Base-by-base conservation (phyloP, 1,140 invertebrate species). In the Drosophila orena region DNA sequence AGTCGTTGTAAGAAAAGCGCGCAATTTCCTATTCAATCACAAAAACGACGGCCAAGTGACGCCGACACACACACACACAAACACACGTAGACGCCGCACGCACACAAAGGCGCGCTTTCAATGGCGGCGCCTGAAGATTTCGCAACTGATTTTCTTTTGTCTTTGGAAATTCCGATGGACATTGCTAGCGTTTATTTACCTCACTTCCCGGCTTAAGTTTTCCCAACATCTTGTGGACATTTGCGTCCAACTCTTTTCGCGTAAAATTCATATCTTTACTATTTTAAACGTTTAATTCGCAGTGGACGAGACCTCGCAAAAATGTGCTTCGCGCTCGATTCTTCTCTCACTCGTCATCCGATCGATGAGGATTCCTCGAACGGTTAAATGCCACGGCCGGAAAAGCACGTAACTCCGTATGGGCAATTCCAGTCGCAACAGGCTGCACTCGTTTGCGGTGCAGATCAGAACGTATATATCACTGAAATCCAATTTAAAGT, bases 231-330 rank as follows among this genome's bases (percentile, higher is more conserved):
- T 77, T 83, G 56, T 79, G 75, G 35, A 88, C 83, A 12, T 89
- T 84, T 24, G 83, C 75, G 60, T 88, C 83, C 52, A 88, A 52
- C 24, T 79, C 49, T 47, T 88, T 89, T 7, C 83, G 76, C 12
- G 62, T 83, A 22, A n/a, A 5, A 30, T 79, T 71, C 83, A 88
- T 24, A 52, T 15, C 53, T 46, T 3, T 30, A 11, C 17, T 35
- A 10, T 47, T 50, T 37, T n/a, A 35, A 46, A 46, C 40, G 57
- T 35, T 59, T 38, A 22, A 49, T 27, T 35, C 11, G 30, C 22
- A 15, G 35, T 65, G 3, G 20, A 17, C 27, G 47, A 24, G 59
- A 44, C 43, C 35, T 27, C 8, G 38, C 50, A 46, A 71, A 80
- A 81, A 77, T 81, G 78, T 81, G 53, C 54, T 70, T 65, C 49